Conservation (phyloP, 2,888 invertebrate species). For the Halocaridina rubra region DNA sequence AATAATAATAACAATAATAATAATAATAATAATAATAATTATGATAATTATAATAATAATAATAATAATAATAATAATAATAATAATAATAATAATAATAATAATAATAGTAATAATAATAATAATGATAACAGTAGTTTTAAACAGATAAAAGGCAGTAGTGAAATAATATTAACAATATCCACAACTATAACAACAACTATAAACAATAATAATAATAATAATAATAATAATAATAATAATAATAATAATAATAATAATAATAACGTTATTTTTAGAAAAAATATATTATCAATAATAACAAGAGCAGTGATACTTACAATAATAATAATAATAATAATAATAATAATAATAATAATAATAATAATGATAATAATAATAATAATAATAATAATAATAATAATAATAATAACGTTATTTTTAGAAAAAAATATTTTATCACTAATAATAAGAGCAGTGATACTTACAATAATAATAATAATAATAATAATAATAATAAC, state of each 20-base stretch:
- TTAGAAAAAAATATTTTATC: not conserved
- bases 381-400: not conserved
- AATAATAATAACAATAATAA: conserved; percentile 14
- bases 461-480: not conserved
- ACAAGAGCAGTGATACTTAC: too few relatives aligned
- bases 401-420: not conserved
- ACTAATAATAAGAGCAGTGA: too few relatives aligned
- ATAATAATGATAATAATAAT: not conserved
- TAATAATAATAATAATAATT: too few relatives aligned
- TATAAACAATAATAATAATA: not conserved
- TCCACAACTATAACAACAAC: too few relatives aligned
- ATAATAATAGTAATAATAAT: not conserved
- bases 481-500: not conserved
- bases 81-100: not conserved
- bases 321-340: not conserved
- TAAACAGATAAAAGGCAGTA: too few relatives aligned
- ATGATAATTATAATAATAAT: not conserved
- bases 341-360: not conserved
- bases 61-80: not conserved
- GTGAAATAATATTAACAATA: too few relatives aligned
- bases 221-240: not conserved
- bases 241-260: not conserved
- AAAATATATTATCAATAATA: not conserved
- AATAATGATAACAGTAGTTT: not conserved
- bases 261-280: not conserved